Conservation (phyloP, 2,888 invertebrate genomes). For the Gortyna flavago region DNA sequence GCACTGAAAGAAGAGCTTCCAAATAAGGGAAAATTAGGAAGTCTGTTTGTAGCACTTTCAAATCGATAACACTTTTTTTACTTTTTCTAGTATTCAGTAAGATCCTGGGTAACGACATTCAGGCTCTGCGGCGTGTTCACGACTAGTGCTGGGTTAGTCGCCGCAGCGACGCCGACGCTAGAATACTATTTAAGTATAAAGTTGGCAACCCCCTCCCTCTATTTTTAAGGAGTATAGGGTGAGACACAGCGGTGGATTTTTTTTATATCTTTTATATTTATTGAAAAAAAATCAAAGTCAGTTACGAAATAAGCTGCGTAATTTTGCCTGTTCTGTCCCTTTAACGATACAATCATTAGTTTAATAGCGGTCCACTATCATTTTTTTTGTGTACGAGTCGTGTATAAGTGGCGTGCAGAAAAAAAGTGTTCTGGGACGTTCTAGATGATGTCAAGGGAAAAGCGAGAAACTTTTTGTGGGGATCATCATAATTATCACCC, state of each 20-base stretch:
- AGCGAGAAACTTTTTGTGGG: background rate
- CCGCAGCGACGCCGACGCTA: conserved; percentile 74
- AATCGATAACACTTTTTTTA: conserved; percentile 69
- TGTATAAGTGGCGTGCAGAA: too few relatives aligned
- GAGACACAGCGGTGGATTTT: conserved; percentile 72
- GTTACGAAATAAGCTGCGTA: too few relatives aligned
- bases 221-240: conserved; percentile 71
- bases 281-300: too few relatives aligned
- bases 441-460: too few relatives aligned
- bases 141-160: conserved; percentile 74
- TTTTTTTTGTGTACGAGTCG: too few relatives aligned
- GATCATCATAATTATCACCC: background rate
- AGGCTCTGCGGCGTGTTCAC: conserved; percentile 76
- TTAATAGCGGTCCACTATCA: too few relatives aligned
- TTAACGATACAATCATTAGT: too few relatives aligned
- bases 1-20: conserved; percentile 74
- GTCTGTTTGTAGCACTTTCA: conserved; percentile 79
- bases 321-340: too few relatives aligned
- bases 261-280: too few relatives aligned
- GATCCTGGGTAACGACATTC: conserved; percentile 83
- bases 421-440: too few relatives aligned
- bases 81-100: conserved; percentile 71
- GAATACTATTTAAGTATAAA: conserved; percentile 64
- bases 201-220: conserved; percentile 72
- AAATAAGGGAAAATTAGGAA: conserved; percentile 73